These are phyloP conservation scores for Aspiorhynchus laticeps DNA, from an alignment of 2,113 vertebrate genomes.

Conservation along the genomic window DNA sequence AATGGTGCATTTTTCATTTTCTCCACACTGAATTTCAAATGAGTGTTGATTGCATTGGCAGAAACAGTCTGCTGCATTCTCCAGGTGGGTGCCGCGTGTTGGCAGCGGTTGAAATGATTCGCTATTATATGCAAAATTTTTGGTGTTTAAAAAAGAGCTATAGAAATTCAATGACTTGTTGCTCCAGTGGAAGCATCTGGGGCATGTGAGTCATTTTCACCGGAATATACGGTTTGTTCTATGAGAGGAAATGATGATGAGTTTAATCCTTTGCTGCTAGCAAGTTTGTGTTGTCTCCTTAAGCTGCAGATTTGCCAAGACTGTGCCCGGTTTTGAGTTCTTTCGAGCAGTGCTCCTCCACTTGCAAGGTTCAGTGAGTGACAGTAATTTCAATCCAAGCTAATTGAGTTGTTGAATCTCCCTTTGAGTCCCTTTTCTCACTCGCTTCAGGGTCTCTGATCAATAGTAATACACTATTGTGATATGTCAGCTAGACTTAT, in stretches of 20 bases:
- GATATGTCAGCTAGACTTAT: conserved; percentile 62
- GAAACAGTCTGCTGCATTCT: neutral
- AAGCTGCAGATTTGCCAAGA: neutral
- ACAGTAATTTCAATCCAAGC: conserved; percentile 64
- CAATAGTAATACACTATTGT: conserved; percentile 69
- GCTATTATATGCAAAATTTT: conserved; percentile 26
- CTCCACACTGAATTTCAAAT: conserved; percentile 17
- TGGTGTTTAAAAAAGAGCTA: conserved; percentile 20
- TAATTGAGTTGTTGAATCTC: conserved; percentile 67
- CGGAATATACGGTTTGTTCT: conserved; percentile 47
- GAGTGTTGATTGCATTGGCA: conserved; percentile 13
- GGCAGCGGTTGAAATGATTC: neutral
- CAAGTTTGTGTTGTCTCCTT: conserved; percentile 16
- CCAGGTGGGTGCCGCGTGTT: neutral
- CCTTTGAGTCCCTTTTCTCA: conserved; percentile 34
- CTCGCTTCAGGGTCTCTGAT: conserved; percentile 60
- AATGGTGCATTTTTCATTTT: neutral
- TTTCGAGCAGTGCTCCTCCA: neutral
- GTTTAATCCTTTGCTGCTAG: conserved; percentile 21
- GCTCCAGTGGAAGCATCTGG: neutral
- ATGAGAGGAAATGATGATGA: conserved; percentile 24
- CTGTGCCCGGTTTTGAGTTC: neutral
- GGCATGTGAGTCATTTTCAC: conserved; percentile 47
- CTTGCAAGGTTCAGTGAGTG: conserved; percentile 52
- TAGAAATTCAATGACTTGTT: conserved; percentile 26